A percentile compares a stretch with the other conserved stretches of the same genome.
phyloP scores from a whole-genome alignment of 1,140 invertebrate genomes.

The Macrotrachela quadricornifera region DNA sequence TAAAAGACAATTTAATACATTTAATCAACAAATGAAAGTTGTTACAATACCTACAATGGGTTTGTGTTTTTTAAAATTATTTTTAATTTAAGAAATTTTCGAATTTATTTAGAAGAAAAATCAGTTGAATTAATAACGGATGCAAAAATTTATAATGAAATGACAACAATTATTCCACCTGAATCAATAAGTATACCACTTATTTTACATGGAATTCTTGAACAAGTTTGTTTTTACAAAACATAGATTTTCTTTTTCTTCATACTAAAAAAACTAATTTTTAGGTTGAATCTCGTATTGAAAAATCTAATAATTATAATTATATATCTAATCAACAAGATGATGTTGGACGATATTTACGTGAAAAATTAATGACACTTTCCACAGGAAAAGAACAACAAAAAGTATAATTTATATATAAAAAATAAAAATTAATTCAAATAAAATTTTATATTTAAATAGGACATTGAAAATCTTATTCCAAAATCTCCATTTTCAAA shows the following conservation, averaged over 20 bases:
- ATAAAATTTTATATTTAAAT: too few relatives aligned
- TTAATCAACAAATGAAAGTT: constrained; percentile 10
- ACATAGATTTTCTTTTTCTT: not conserved
- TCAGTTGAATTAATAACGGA: constrained; percentile 9
- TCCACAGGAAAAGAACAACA: too few relatives aligned
- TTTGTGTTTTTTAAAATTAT: too few relatives aligned
- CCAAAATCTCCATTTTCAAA: too few relatives aligned
- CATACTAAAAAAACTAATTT: not conserved
- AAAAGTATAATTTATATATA: too few relatives aligned
- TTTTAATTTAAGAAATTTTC: too few relatives aligned
- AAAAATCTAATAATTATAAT: not conserved
- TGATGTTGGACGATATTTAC: constrained; percentile 17
- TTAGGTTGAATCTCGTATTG: not conserved
- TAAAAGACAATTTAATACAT: constrained; percentile 3
- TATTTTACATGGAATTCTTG: constrained; percentile 26
- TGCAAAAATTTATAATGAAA: constrained; percentile 27
- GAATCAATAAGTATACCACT: constrained; percentile 26
- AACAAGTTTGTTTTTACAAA: constrained; percentile 18
- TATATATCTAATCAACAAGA: constrained; percentile 1
- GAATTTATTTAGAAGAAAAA: not conserved
- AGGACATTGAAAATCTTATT: too few relatives aligned
- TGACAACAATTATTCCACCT: constrained; percentile 24
- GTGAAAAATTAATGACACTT: too few relatives aligned
- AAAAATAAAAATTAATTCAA: too few relatives aligned
- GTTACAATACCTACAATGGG: constrained; percentile 11